Base-by-base conservation (phyloP, 2,113 vertebrate species). In the Sinosuthora webbiana region DNA sequence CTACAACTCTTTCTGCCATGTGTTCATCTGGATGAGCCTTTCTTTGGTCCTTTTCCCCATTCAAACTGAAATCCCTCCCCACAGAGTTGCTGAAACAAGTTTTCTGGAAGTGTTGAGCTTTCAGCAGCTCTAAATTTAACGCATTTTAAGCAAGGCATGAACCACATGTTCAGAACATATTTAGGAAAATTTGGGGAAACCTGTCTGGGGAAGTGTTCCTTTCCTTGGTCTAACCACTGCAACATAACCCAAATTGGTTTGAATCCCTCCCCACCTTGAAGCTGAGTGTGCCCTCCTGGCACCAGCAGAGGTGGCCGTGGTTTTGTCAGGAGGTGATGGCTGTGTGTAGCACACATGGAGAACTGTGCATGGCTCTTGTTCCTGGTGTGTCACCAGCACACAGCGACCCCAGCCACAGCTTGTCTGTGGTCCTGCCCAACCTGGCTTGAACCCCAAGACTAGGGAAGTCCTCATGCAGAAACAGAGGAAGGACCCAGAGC, bases 281-380 rank as follows among this genome's bases (percentile, higher is more conserved):
- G 15, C 17, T 45, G 45, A 63, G 7, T 15, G 17, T 70, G 73
- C 33, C 42, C 22, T 90, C 27, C 11, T 53, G 59, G 13, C 31
- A 65, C 15, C 75, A 86, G 64, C 47, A 56, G 75, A 84, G 30
- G 10, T 27, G 21, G 56, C 11, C 0, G 0, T 7, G 7, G 17
- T n/a, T 25, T 41, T 3, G 1, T 25, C 68, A 41, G 37, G 23
- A 0, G 24, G 11, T 0, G 1, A 60, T 27, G 12, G 13, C 2
- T 20, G 1, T 23, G 15, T 1, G 1, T 10, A 45, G 28, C 3
- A 1, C 31, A 30, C 19, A 41, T 14, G 2, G 4, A 1, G 2
- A 55, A 17, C 2, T 52, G 33, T 55, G 27, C 44, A 18, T 7
- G 14, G 35, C 19, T 83, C 14, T 68, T 10, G 1, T 11, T 64